A percentile compares a stretch with the other conserved stretches of the same genome.
Conservation (phyloP, 2,113 vertebrate species). For the Ardeotis arabs region DNA sequence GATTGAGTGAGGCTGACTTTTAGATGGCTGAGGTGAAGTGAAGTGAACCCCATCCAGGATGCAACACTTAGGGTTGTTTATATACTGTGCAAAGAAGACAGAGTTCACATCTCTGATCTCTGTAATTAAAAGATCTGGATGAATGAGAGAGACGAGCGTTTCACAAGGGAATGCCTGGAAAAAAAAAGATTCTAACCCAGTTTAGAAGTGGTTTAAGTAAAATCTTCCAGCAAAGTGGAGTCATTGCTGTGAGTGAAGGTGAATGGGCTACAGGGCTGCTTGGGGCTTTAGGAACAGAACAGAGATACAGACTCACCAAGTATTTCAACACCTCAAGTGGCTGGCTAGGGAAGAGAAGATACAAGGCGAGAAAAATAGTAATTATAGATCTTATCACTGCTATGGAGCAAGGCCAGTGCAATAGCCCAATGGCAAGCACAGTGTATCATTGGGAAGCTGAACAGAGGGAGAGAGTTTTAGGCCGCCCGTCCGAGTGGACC, state of each 20-base stretch:
- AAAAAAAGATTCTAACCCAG: neutral
- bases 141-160: neutral
- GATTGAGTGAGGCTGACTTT: neutral
- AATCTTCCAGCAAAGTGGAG: neutral
- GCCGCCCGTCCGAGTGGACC: neutral
- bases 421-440: neutral
- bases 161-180: neutral
- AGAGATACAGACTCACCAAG: neutral
- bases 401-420: neutral
- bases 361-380: slow-evolving; percentile 4
- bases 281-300: neutral
- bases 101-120: neutral
- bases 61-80: neutral
- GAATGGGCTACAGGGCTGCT: neutral
- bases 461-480: neutral
- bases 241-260: neutral
- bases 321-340: neutral
- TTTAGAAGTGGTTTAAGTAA: neutral
- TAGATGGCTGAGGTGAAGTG: neutral
- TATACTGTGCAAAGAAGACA: neutral
- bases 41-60: neutral
- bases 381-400: neutral
- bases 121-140: neutral
- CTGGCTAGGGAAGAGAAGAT: neutral
- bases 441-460: neutral